These are phyloP conservation scores for Epizoanthus scotinus DNA, from an alignment of 92 coral and sea anemone genomes.

Conservation along the genomic window DNA sequence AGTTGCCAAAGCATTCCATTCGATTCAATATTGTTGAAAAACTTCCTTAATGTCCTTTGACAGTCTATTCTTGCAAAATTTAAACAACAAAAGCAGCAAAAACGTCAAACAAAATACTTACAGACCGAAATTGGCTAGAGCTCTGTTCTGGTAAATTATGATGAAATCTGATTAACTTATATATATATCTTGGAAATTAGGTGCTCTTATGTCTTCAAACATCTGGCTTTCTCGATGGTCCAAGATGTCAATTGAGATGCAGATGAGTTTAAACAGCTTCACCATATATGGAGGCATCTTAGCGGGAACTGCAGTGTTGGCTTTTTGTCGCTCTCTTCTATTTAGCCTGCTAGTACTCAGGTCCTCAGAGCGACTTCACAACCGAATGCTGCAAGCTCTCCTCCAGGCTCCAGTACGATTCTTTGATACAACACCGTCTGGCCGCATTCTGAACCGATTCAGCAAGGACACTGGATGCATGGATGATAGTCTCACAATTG, in stretches of 20 bases:
- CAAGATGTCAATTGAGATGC: neutral
- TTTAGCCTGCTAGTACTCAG: constrained; percentile 39
- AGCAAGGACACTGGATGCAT: neutral
- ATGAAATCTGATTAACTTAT: neutral
- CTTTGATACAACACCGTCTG: constrained; percentile 46
- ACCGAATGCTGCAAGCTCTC: constrained; percentile 46
- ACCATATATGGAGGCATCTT: constrained; percentile 41
- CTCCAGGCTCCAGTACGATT: constrained; percentile 47
- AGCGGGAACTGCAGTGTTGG: constrained; percentile 16
- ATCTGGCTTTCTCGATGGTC: neutral
- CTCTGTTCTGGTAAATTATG: too few relatives aligned
- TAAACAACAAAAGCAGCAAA: too few relatives aligned
- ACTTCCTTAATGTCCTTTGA: too few relatives aligned
- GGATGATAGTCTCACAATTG: neutral
- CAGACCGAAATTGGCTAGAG: too few relatives aligned
- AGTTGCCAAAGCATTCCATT: too few relatives aligned
- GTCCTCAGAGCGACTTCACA: constrained; percentile 41
- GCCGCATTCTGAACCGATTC: constrained; percentile 17
- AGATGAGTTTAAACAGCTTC: neutral
- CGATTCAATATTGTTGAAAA: too few relatives aligned
- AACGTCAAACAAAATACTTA: too few relatives aligned
- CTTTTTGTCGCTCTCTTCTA: constrained; percentile 37
- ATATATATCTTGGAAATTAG: neutral
- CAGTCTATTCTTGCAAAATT: too few relatives aligned
- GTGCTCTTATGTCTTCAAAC: neutral